These are phyloP conservation scores for Drosophila kepulauana DNA, from an alignment of 1,140 invertebrate genomes.

Conservation along the genomic window DNA sequence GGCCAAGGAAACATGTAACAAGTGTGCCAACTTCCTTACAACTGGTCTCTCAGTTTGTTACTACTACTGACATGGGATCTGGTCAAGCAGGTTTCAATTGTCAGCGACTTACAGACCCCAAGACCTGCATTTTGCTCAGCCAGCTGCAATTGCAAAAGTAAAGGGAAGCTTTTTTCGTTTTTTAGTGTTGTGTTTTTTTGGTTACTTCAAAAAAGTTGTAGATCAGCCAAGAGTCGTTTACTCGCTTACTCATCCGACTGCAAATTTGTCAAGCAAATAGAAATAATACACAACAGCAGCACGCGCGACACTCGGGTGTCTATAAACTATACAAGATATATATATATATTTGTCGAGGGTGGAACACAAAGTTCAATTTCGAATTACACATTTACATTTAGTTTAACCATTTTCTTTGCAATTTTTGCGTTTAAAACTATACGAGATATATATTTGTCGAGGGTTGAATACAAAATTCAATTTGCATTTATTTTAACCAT, in stretches of 20 bases:
- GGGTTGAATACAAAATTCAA: too few relatives aligned
- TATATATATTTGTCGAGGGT: too few relatives aligned
- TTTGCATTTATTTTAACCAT: too few relatives aligned
- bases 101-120: conserved; percentile 66
- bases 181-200: background rate
- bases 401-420: background rate
- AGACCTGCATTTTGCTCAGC: conserved; percentile 64
- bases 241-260: conserved; percentile 33
- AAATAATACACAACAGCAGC: conserved; percentile 43
- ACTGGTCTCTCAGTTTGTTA: conserved; percentile 39
- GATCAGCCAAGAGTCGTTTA: background rate
- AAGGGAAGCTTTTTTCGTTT: conserved; percentile 62
- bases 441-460: too few relatives aligned
- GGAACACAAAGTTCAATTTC: too few relatives aligned
- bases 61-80: conserved; percentile 31
- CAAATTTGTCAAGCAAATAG: conserved; percentile 50
- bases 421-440: background rate
- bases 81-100: conserved; percentile 63
- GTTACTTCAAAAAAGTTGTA: conserved; percentile 15
- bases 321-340: too few relatives aligned
- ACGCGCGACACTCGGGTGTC: conserved; percentile 33
- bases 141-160: conserved; percentile 56
- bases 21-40: conserved; percentile 77
- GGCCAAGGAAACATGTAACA: conserved; percentile 65
- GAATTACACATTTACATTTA: too few relatives aligned